Evolutionary conservation across 2,113 vertebrate genomes (phyloP).

Genomic region (Colius striatus): DNA sequence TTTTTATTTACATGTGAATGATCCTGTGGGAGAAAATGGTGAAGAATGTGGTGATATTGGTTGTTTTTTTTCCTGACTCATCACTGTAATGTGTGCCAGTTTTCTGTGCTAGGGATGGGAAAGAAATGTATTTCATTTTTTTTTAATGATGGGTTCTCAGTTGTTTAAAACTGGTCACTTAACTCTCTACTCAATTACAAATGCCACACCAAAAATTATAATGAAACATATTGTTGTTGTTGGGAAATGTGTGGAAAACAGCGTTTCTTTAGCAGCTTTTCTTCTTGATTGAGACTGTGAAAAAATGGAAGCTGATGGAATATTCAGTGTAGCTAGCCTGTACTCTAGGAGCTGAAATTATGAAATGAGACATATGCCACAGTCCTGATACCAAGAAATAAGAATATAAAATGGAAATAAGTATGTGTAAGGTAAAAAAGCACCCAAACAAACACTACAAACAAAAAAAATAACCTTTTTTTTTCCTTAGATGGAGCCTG

Average conservation of each 20-base stretch:
- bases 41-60: not conserved
- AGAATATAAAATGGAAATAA: not conserved
- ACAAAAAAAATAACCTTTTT: not conserved
- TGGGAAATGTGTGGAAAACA: not conserved
- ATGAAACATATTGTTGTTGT: not conserved
- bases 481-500: slow-evolving; percentile 66
- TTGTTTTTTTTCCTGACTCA: not conserved
- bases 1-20: not conserved
- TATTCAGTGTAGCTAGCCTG: not conserved
- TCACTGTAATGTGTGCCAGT: not conserved
- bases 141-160: not conserved
- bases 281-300: not conserved
- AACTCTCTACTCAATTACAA: not conserved
- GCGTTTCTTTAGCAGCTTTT: slow-evolving; percentile 10
- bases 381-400: not conserved
- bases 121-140: not conserved
- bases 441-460: not conserved
- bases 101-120: not conserved
- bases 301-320: not conserved
- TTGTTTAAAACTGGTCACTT: slow-evolving; percentile 19
- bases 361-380: not conserved
- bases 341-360: not conserved
- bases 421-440: not conserved
- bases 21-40: not conserved
- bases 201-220: not conserved